These are phyloP conservation scores for Ophion ventricosus DNA, from an alignment of 2,888 invertebrate species.

Conservation along the genomic window DNA sequence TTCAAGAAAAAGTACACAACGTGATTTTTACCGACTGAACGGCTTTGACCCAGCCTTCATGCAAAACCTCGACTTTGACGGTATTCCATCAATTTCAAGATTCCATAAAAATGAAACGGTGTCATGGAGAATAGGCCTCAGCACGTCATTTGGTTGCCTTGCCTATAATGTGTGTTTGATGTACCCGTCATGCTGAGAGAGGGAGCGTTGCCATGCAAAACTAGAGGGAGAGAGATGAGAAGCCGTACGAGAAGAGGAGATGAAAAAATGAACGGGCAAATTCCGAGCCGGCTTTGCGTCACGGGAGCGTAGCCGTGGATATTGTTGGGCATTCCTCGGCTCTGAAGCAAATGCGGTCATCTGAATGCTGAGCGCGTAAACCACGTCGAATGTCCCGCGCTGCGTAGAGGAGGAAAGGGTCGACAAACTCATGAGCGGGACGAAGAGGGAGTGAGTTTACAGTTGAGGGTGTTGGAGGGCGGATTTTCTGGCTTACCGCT, in stretches of 20 bases:
- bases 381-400: constrained; percentile 79
- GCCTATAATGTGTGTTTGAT: constrained; percentile 46
- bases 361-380: constrained; percentile 82
- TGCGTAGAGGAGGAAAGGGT: constrained; percentile 71
- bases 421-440: constrained; percentile 61
- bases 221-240: constrained; percentile 18
- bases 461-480: constrained; percentile 61
- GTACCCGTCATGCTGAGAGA: constrained; percentile 46
- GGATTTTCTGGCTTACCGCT: constrained; percentile 67
- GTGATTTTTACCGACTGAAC: too few relatives aligned
- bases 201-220: constrained; percentile 6
- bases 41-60: too few relatives aligned
- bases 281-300: constrained; percentile 67
- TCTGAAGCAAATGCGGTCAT: constrained; percentile 81
- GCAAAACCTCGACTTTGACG: neutral
- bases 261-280: constrained; percentile 63
- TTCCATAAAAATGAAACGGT: neutral
- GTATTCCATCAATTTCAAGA: neutral
- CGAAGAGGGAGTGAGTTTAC: constrained; percentile 68
- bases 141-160: neutral
- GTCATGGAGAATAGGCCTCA: neutral
- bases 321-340: constrained; percentile 81
- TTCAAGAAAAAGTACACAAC: neutral
- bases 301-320: constrained; percentile 68
- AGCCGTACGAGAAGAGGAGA: constrained; percentile 8